These are phyloP conservation scores for Porites rus DNA, from an alignment of 92 coral and sea anemone genomes.

Conservation along the genomic window DNA sequence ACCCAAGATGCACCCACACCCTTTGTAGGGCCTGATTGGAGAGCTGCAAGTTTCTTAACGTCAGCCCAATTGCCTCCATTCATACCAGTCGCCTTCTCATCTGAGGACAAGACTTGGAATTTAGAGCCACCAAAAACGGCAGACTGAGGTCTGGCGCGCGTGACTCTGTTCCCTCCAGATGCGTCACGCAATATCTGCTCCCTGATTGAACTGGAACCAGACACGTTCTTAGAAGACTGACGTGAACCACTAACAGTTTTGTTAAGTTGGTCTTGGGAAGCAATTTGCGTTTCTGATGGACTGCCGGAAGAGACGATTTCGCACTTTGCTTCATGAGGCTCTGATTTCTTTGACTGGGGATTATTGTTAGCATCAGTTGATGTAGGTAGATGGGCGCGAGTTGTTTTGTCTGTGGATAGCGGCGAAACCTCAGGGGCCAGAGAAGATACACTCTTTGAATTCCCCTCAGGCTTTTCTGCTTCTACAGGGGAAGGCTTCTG, in stretches of 20 bases:
- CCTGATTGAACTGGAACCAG: slow-evolving; percentile 4
- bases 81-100: neutral
- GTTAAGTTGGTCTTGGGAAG: neutral
- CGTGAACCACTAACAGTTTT: neutral
- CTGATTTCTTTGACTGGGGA: slow-evolving; percentile 15
- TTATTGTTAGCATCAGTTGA: neutral
- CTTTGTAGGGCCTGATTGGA: neutral
- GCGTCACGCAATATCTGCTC: slow-evolving; percentile 38
- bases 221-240: neutral
- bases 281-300: neutral
- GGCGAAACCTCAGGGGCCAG: neutral
- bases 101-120: slow-evolving; percentile 18
- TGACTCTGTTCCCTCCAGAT: neutral
- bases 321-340: neutral
- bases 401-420: neutral
- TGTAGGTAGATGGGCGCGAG: neutral
- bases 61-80: slow-evolving; percentile 6
- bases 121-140: slow-evolving; percentile 21
- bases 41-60: slow-evolving; percentile 21
- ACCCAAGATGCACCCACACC: neutral
- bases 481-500: neutral
- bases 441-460: neutral
- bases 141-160: slow-evolving; percentile 26
- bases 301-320: slow-evolving; percentile 24
- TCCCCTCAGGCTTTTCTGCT: neutral